Percentiles rank a stretch among this genome's conserved stretches.
phyloP scores from a whole-genome alignment of 2,888 invertebrate species.

The Dryomyza anilis region DNA sequence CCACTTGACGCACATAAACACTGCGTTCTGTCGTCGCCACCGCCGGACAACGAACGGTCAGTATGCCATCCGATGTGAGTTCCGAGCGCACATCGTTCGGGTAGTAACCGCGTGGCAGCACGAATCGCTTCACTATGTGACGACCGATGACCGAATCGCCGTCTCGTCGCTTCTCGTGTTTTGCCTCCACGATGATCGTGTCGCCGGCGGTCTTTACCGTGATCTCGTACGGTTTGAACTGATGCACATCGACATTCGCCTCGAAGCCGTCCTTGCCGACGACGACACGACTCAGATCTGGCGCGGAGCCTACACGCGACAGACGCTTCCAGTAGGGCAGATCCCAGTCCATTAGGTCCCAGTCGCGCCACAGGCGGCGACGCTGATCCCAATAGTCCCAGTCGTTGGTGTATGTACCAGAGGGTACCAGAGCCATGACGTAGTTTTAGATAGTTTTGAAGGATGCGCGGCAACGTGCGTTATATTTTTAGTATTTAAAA shows the following conservation, averaged over 20 bases:
- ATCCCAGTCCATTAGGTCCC: constrained; percentile 57
- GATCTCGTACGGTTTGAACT: constrained; percentile 71
- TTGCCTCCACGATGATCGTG: constrained; percentile 69
- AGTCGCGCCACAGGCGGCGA: constrained; percentile 57
- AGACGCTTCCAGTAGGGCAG: constrained; percentile 58
- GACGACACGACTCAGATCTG: constrained; percentile 56
- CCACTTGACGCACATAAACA: constrained; percentile 75
- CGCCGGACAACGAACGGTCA: constrained; percentile 74
- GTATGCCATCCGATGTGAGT: constrained; percentile 71
- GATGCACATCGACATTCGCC: constrained; percentile 70
- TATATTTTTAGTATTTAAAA: too few relatives aligned
- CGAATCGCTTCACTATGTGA: constrained; percentile 76
- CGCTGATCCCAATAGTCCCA: constrained; percentile 60
- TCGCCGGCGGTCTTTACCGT: constrained; percentile 70
- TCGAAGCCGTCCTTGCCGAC: constrained; percentile 72
- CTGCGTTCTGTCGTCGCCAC: constrained; percentile 66
- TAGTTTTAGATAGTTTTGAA: not conserved
- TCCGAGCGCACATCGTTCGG: constrained; percentile 72
- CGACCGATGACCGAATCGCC: constrained; percentile 78
- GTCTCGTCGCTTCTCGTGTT: constrained; percentile 72
- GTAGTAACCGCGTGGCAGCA: constrained; percentile 72
- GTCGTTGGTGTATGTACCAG: constrained; percentile 47
- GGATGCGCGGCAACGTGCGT: constrained; percentile 10
- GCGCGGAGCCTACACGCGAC: constrained; percentile 56
- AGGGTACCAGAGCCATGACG: constrained; percentile 54